Evolutionary conservation across 2,113 vertebrate genomes (phyloP), one percentile per base, ranked within the genome.

Genomic region (Saimiri boliviensis): DNA sequence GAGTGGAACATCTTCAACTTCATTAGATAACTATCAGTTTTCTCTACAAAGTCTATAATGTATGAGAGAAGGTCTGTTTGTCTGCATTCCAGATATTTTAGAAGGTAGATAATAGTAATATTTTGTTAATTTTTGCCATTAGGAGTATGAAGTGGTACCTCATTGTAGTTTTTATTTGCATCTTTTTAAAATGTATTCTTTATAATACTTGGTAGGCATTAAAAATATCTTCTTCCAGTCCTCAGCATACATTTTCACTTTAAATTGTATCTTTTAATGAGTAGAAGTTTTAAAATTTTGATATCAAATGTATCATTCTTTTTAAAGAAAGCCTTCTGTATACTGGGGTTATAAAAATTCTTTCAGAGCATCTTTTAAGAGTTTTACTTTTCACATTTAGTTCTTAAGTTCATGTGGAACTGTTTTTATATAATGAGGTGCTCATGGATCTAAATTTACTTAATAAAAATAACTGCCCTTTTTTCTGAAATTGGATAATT

Each of bases 201-300:
- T 21, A 16, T 79, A 83, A 0, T 60, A 54, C 6, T 56, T 91
- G 12, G 21, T 73, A 79, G 56, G 6, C 25, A 81, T 94, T 80
- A 86, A 73, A 93, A 70, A 81, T 93, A n/a, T 32, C n/a, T 81
- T 97, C 54, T 88, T 81, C 47, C 32, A 82, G 17, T 52, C 19
- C 85, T 92, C 60, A 73, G 35, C 1, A 2, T 95, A n/a, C 30
- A n/a, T 95, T 91, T 95, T 93, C 35, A 85, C 25, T 89, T 92
- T 86, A 86, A 86, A 77, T 97, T n/a, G 6, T 74, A 3, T 73
- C 30, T 68, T 91, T 79, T 87, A 56, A 54, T 93, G 30, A 85
- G 40, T 84, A 49, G 25, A 40, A 21, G 0, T 86, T 93, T 82
- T 96, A 76, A 35, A 92, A 63, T 63, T 94, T 96, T 88, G 94